Conservation (phyloP, 2,113 vertebrate genomes). For the Centropus bengalensis region DNA sequence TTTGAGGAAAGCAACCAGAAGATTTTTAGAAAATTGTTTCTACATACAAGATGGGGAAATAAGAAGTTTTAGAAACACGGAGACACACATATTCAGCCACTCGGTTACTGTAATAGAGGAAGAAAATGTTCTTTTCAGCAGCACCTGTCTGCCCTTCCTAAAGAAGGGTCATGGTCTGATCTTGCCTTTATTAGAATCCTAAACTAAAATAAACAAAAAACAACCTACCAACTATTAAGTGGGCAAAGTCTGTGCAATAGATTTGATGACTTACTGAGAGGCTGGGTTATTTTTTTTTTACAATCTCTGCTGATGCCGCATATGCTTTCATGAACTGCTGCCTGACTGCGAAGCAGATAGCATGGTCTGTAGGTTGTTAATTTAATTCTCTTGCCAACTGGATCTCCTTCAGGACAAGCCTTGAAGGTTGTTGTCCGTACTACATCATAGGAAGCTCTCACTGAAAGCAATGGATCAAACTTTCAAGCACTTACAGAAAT, state of each 20-base stretch:
- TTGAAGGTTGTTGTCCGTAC: background rate
- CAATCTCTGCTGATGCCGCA: background rate
- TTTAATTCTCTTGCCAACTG: background rate
- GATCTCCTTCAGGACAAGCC: background rate
- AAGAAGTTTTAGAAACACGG: background rate
- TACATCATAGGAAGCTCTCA: background rate
- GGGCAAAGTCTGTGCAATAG: background rate
- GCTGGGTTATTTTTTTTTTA: background rate
- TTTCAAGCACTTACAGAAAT: background rate
- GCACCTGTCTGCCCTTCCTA: background rate
- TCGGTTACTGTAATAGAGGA: background rate
- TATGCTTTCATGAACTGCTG: background rate
- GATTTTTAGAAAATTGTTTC: background rate
- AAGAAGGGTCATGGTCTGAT: background rate
- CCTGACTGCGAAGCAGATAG: background rate
- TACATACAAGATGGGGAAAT: background rate
- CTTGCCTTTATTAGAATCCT: background rate
- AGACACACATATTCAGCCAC: background rate
- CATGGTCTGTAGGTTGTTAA: background rate
- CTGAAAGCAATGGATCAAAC: background rate
- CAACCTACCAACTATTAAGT: background rate
- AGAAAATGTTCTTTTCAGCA: background rate
- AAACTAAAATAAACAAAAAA: background rate
- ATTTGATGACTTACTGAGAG: constrained; percentile 21
- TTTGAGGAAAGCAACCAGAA: background rate